Evolutionary conservation across 2,113 vertebrate species (phyloP), one percentile per base, ranked within the genome.

Genomic region (Ptilorrhoa leucosticta): DNA sequence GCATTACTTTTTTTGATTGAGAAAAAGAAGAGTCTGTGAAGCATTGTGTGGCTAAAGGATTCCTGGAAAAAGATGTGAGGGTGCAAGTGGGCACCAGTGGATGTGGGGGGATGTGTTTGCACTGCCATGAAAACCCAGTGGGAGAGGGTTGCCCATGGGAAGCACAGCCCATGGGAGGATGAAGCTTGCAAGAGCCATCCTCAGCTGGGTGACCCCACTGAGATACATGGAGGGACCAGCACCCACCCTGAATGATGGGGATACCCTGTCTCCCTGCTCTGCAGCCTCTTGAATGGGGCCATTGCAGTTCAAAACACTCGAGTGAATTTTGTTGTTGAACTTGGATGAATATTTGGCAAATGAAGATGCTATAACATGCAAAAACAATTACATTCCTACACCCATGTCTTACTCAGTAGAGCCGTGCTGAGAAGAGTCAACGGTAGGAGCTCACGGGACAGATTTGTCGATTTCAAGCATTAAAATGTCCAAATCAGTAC

Each of bases 161-260:
- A 66, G 10, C 0, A 4, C 45, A 19, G 10, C 15, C 11, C 1
- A 0, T 8, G 24, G 8, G 11, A 22, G 7, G 35, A 8, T 13
- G 13, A 66, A 15, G 14, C 9, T 72, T 5, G 2, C 2, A 3
- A 3, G 20, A 24, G 1, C 7, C 30, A 51, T 0, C 14, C 10
- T 68, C 20, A 63, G 3, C 10, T n/a, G 15, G 3, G 9, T 30
- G 20, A 18, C 3, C 33, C 1, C 1, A 12, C 4, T 0, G 9
- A 48, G 5, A 22, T 9, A 35, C 1, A 1, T 3, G n/a, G 6
- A 63, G 2, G 1, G 4, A 72, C 7, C 16, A 80, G 15, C 2
- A 3, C 9, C 16, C 27, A 37, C 5, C 11, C 13, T 68, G 12
- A 47, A 7, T 39, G 15, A 5, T 54, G 22, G 39, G 33, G 7